Base-by-base conservation (phyloP, 2,888 invertebrate genomes). In the Nomada flava region DNA sequence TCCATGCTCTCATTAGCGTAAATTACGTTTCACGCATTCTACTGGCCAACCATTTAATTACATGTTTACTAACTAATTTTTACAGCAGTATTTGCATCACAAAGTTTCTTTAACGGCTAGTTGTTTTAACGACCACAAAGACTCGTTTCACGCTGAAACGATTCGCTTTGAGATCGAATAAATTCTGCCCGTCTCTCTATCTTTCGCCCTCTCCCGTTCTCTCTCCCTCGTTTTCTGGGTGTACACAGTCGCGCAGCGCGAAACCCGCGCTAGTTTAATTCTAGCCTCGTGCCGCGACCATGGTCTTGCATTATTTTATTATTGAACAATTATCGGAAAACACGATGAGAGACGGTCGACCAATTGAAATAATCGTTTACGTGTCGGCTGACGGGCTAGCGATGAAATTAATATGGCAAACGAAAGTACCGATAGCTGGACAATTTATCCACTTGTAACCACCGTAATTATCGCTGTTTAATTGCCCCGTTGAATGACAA, bases 291-390 rank as follows among this genome's bases (percentile, higher is more conserved):
- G 15, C 2, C 18, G 50, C n/a, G 47, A 23, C 20, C 72, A 47
- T 42, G 20, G 47, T 47, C 55, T 29, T 52, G 68, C 53, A 29
- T 63, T 52, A 70, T 63, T 74, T 71, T 78, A 74, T 82, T 75
- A 50, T 67, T 20, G 71, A 60, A 70, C 72, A 81, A 86, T 86
- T 76, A 84, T 77, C 71, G 77, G 64, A 20, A 29, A 69, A 55
- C 74, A 59, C 42, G 72, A 5, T 44, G 57, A 15, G 53, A 74
- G 76, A 73, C 67, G 57, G 36, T n/a, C 3, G 29, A 10, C 36
- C 76, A 76, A 87, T 87, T 83, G 79, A 85, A 85, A 64, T 79
- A 83, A 87, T 87, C 83, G 69, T 87, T 75, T 73, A 60, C 76
- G 47, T 59, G 64, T 53, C 55, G 57, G 42, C 5, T 69, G 57